Evolutionary conservation across 2,113 vertebrate species (phyloP).

Genomic region (Corythaixoides concolor): DNA sequence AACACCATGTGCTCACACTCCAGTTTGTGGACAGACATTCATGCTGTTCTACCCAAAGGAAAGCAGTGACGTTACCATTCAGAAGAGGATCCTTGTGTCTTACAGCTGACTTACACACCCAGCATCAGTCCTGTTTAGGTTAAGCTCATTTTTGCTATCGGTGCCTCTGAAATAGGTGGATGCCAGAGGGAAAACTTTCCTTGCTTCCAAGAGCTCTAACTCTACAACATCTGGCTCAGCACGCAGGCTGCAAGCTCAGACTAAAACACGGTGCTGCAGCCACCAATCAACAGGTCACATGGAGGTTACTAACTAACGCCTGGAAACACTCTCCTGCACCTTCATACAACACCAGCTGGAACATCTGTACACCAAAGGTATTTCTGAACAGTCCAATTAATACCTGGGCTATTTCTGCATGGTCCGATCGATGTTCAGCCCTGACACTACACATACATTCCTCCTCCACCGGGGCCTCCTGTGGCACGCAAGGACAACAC

Average conservation of each 20-base stretch:
- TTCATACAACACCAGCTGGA: rapidly evolving
- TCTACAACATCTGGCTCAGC: neutral
- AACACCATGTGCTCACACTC: neutral
- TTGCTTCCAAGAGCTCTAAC: neutral
- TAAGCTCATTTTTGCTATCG: neutral
- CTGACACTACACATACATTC: rapidly evolving
- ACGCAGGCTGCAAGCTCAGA: neutral
- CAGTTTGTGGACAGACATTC: neutral
- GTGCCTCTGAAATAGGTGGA: neutral
- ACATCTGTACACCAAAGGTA: neutral
- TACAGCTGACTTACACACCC: rapidly evolving
- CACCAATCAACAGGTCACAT: neutral
- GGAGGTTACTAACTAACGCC: neutral
- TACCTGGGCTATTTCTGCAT: neutral
- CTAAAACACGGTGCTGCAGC: neutral
- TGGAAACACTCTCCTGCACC: neutral
- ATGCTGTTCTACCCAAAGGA: neutral
- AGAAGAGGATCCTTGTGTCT: neutral
- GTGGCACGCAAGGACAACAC: neutral
- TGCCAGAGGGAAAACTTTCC: neutral
- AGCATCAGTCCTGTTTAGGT: neutral
- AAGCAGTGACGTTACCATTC: neutral
- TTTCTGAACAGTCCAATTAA: neutral
- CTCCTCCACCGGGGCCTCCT: rapidly evolving
- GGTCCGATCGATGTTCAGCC: neutral